These are phyloP conservation scores for Ips nitidus DNA, from an alignment of 1,140 invertebrate genomes.

Conservation along the genomic window DNA sequence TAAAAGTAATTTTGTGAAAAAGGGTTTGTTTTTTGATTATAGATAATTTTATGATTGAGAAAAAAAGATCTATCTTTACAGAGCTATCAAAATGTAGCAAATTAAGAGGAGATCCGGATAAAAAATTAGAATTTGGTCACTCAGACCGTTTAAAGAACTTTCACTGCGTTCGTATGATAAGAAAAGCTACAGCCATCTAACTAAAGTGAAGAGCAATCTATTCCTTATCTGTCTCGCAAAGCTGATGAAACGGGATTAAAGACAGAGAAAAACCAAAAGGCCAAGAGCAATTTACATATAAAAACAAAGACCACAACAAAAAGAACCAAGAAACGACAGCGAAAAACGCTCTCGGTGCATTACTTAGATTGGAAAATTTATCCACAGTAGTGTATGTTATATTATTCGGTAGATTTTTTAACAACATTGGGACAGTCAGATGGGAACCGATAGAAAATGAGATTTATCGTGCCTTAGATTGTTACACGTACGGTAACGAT, in stretches of 20 bases:
- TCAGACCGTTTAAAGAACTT: too few species aligned
- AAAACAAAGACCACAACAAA: neutral
- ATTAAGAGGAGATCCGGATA: too few species aligned
- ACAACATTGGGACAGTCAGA: neutral
- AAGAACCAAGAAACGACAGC: neutral
- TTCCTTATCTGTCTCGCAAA: neutral
- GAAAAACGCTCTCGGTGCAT: neutral
- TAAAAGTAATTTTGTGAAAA: too few species aligned
- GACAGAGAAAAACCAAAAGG: neutral
- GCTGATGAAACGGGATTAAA: neutral
- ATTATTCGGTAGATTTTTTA: neutral
- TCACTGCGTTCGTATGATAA: too few species aligned
- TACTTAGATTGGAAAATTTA: conserved; percentile 1
- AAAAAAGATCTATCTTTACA: too few species aligned
- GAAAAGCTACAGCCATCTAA: too few species aligned
- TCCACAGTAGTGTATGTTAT: neutral
- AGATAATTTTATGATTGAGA: too few species aligned
- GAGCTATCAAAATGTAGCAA: too few species aligned
- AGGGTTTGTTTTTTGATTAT: too few species aligned
- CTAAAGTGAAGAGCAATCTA: too few species aligned
- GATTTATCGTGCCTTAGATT: neutral
- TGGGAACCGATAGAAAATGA: neutral
- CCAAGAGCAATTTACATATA: neutral
- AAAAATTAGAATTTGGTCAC: too few species aligned
- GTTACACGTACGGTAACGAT: neutral